Percentiles rank a stretch among this genome's conserved stretches.
Conservation (phyloP, 2,113 vertebrate genomes). For the Sitta europaea region DNA sequence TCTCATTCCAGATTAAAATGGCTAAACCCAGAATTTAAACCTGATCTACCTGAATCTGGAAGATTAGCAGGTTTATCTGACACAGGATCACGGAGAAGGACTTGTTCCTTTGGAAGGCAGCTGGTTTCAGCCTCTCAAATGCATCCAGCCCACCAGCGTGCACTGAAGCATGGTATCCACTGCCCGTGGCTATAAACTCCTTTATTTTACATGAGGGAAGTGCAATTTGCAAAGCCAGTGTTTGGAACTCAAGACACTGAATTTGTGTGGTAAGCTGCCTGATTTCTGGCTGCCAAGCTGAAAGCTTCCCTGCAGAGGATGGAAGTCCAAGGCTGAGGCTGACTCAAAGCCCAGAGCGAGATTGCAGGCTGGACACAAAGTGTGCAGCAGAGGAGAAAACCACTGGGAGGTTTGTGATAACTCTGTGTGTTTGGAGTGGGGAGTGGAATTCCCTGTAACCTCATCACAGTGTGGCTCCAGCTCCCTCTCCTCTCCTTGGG, state of each 20-base stretch:
- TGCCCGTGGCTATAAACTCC: not conserved
- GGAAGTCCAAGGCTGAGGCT: not conserved
- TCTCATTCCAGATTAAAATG: not conserved
- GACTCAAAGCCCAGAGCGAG: not conserved
- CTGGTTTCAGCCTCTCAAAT: not conserved
- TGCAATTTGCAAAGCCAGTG: not conserved
- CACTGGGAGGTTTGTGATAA: not conserved
- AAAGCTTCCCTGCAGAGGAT: not conserved
- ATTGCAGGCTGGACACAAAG: not conserved
- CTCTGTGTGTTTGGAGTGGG: not conserved
- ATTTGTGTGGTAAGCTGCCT: not conserved
- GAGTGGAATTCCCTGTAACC: not conserved
- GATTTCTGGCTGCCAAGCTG: not conserved
- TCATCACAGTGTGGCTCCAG: not conserved
- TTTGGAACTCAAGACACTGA: not conserved
- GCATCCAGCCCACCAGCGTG: not conserved
- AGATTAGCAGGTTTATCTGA: not conserved
- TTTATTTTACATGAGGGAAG: not conserved
- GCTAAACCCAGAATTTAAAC: not conserved
- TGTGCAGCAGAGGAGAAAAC: not conserved
- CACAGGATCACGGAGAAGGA: not conserved
- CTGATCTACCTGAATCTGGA: not conserved
- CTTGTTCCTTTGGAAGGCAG: not conserved
- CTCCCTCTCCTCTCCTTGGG: not conserved
- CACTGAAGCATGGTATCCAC: not conserved